Base-by-base conservation (phyloP, 2,888 invertebrate species). In the Carpatolechia fugitivella region DNA sequence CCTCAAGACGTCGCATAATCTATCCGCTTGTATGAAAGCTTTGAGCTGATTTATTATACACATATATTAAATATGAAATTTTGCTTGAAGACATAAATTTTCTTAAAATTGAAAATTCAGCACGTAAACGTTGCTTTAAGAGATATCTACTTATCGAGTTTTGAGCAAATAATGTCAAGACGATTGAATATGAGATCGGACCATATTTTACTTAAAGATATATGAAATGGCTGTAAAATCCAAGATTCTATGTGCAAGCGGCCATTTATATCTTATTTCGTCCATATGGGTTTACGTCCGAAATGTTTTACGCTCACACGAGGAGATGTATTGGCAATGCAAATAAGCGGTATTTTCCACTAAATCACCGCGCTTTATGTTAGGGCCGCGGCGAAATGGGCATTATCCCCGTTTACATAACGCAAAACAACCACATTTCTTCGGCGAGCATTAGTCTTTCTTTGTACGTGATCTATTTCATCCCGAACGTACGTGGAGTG, bases 261-360 rank as follows among this genome's bases (percentile, higher is more conserved):
- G 65, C 76, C 76, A 76, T 81, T 79, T 77, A 82, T 79, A 80
- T 82, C 77, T 79, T 82, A 80, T 80, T 80, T 79, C 78, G 76
- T 76, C 79, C 78, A 76, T 80, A 80, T 72, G 68, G 71, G 78
- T 82, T 83, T 80, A 79, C 72, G 78, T 77, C 74, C 74, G 65
- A 74, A 71, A 69, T 77, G 77, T 78, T 82, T 82, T 80, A 79
- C 72, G 72, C 64, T 65, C 66, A 66, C 70, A 70, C 67, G 66
- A 66, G 68, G 65, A 76, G 74, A 83, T 77, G 76, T 82, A 79
- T 83, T 72, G 79, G 70, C 68, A 71, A 80, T 84, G 81, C 83
- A 83, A 86, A 85, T 85, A 81, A 80, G 80, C 77, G 68, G 73
- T 78, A 79, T 83, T 78, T 76, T 77, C 72, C 62, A 72, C 71